phyloP scores from a whole-genome alignment of 1,140 invertebrate genomes.

The Scaptodrosophila lebanonensis region DNA sequence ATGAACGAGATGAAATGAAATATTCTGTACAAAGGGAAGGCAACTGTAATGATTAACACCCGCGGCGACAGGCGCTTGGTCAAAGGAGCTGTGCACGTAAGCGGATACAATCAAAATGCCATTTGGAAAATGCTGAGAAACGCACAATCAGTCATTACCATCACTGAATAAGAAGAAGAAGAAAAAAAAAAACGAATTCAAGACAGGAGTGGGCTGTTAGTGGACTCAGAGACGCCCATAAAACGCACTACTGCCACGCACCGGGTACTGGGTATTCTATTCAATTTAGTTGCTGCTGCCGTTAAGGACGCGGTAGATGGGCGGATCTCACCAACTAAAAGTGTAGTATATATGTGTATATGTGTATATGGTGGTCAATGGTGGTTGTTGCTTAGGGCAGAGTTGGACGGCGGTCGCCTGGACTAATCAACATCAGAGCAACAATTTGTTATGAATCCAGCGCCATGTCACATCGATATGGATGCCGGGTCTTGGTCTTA shows the following conservation, averaged over 20 bases:
- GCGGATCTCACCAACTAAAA: too few species aligned
- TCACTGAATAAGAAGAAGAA: constrained; percentile 17
- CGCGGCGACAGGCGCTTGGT: constrained; percentile 9
- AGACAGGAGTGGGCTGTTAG: constrained; percentile 10
- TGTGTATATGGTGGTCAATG: constrained; percentile 45
- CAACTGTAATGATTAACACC: constrained; percentile 37
- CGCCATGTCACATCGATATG: constrained; percentile 36
- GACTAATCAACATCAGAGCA: constrained; percentile 65
- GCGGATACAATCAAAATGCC: constrained; percentile 74
- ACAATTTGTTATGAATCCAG: constrained; percentile 65
- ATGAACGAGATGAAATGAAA: neutral
- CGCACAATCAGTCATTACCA: constrained; percentile 72
- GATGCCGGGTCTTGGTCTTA: constrained; percentile 36
- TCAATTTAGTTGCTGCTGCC: constrained; percentile 23
- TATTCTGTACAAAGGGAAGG: neutral
- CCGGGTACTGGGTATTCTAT: constrained; percentile 18
- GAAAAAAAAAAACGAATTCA: constrained; percentile 24
- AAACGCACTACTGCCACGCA: constrained; percentile 4
- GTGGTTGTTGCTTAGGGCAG: constrained; percentile 33
- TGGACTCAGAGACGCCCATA: constrained; percentile 31
- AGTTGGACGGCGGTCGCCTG: constrained; percentile 4
- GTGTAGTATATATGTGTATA: too few species aligned
- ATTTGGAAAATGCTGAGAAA: constrained; percentile 63
- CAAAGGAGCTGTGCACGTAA: constrained; percentile 52
- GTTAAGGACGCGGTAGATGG: neutral